Evolutionary conservation across 2,113 vertebrate genomes (phyloP).

Genomic region (Tringa solitaria): DNA sequence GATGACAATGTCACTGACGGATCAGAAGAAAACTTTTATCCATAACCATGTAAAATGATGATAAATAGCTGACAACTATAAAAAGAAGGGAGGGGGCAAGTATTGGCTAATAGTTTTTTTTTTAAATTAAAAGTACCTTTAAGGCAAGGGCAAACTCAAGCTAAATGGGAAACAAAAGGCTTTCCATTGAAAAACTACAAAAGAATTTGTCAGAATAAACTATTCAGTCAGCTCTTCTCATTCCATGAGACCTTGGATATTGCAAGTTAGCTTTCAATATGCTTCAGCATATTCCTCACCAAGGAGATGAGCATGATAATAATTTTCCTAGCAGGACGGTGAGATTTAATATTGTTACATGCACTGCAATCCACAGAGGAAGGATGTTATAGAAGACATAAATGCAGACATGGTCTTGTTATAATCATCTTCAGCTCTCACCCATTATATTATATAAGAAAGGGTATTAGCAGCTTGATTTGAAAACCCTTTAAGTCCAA

Average conservation of each 20-base stretch:
- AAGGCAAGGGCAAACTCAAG: background rate
- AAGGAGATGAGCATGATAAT: background rate
- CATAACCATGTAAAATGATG: background rate
- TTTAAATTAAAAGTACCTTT: background rate
- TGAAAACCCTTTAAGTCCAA: background rate
- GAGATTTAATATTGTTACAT: background rate
- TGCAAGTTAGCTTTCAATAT: background rate
- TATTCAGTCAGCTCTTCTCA: background rate
- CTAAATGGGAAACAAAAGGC: background rate
- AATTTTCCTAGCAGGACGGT: background rate
- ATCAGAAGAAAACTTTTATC: background rate
- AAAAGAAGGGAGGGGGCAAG: background rate
- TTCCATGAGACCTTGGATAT: background rate
- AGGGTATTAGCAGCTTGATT: background rate
- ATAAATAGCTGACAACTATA: background rate
- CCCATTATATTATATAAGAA: background rate
- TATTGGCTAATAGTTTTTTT: background rate
- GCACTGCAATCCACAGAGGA: background rate
- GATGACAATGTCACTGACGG: background rate
- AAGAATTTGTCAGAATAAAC: background rate
- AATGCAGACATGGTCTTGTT: background rate
- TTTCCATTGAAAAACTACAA: background rate
- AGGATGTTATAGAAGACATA: background rate
- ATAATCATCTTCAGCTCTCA: background rate
- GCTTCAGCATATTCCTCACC: background rate